These are phyloP conservation scores for Poicephalus gulielmi DNA, from an alignment of 2,113 vertebrate genomes.

Conservation along the genomic window DNA sequence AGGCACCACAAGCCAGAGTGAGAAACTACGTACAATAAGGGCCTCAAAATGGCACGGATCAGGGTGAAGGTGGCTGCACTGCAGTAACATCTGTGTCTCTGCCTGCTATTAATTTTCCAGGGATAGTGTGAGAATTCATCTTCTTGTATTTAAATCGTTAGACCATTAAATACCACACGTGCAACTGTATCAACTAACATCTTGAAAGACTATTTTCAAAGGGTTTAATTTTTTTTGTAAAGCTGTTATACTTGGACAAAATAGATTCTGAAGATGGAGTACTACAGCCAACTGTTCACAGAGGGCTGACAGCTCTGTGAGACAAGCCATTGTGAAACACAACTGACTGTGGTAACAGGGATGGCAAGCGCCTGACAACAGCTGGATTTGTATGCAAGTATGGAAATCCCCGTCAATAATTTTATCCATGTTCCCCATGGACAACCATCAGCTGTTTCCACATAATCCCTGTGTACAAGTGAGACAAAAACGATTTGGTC, in stretches of 20 bases:
- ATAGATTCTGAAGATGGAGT: background rate
- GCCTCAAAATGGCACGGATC: background rate
- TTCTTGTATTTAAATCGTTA: background rate
- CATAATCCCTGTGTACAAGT: background rate
- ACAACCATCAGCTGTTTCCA: background rate
- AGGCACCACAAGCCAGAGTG: background rate
- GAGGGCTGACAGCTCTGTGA: background rate
- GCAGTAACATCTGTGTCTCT: background rate
- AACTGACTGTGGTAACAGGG: accelerated
- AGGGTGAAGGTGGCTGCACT: background rate
- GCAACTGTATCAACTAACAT: background rate
- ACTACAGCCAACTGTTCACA: background rate
- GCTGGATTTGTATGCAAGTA: background rate
- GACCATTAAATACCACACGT: background rate
- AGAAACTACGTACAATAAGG: background rate
- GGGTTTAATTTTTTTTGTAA: background rate
- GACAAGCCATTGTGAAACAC: background rate
- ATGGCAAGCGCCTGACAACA: background rate
- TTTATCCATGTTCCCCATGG: background rate
- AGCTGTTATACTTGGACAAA: background rate
- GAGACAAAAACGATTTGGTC: background rate
- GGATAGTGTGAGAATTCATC: accelerated
- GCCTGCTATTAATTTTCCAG: background rate
- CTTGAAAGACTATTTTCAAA: background rate
- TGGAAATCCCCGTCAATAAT: background rate